Conservation (phyloP, 2,888 invertebrate genomes). For the Lycocerus yunnanus region DNA sequence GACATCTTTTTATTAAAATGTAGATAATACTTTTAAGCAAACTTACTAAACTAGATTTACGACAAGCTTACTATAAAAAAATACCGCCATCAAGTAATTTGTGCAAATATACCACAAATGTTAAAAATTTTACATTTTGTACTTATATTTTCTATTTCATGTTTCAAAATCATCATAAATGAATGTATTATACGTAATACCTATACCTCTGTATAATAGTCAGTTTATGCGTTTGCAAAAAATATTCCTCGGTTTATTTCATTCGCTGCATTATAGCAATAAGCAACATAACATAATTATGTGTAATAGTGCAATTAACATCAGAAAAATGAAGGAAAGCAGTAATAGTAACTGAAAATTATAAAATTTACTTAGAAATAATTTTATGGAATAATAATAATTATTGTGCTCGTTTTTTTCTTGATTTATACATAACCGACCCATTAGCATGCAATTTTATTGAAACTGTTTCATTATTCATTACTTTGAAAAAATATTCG, state of each 20-base stretch:
- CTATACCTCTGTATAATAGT: background rate
- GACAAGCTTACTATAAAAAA: no score
- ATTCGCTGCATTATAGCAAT: background rate
- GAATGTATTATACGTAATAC: no score
- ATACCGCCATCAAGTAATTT: no score
- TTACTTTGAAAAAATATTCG: background rate
- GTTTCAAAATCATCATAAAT: no score
- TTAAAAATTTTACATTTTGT: no score
- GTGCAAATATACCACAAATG: no score
- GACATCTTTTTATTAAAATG: no score
- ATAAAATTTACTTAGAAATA: background rate
- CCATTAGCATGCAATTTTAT: background rate
- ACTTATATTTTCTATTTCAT: no score
- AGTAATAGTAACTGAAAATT: background rate
- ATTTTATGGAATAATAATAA: background rate
- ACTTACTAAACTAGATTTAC: no score
- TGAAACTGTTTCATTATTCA: constrained; percentile 1
- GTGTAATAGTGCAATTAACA: background rate
- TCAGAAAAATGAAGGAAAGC: background rate
- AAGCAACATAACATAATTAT: background rate
- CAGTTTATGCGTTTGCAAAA: background rate
- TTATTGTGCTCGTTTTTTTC: background rate
- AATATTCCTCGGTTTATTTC: background rate
- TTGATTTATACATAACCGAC: background rate
- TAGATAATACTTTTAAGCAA: no score